Evolutionary conservation across 2,113 vertebrate genomes (phyloP).

Genomic region (Tragelaphus scriptus): DNA sequence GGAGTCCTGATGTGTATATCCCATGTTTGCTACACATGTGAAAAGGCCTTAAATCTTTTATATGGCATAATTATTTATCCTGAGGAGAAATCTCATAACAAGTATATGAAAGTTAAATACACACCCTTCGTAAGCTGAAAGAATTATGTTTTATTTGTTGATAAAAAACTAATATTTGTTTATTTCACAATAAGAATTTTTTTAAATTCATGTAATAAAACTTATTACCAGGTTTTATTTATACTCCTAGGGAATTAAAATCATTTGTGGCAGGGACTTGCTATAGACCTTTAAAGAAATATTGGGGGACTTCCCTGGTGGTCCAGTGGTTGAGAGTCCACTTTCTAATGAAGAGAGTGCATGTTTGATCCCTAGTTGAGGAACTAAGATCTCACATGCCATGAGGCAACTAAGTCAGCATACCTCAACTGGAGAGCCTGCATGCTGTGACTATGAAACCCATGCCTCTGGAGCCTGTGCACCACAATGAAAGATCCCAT

Average conservation of each 20-base stretch:
- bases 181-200: constrained; percentile 3
- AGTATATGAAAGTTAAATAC: not conserved
- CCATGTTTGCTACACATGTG: not conserved
- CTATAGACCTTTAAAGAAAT: not conserved
- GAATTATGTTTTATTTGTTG: constrained; percentile 7
- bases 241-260: not conserved
- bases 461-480: not conserved
- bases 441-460: not conserved
- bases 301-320: not conserved
- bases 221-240: not conserved
- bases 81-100: not conserved
- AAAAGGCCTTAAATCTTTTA: constrained; percentile 33
- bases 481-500: not conserved
- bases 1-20: not conserved
- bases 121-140: not conserved
- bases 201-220: not conserved
- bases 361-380: not conserved
- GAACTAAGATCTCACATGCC: not conserved
- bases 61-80: constrained; percentile 1
- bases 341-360: not conserved
- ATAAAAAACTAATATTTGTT: constrained; percentile 23
- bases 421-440: not conserved
- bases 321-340: not conserved
- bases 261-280: not conserved
- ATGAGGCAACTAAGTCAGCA: not conserved